Percentiles rank a stretch among this genome's conserved stretches.
Conservation (phyloP, 2,797 vertebrate genomes). For the Emydoidea blandingii region DNA sequence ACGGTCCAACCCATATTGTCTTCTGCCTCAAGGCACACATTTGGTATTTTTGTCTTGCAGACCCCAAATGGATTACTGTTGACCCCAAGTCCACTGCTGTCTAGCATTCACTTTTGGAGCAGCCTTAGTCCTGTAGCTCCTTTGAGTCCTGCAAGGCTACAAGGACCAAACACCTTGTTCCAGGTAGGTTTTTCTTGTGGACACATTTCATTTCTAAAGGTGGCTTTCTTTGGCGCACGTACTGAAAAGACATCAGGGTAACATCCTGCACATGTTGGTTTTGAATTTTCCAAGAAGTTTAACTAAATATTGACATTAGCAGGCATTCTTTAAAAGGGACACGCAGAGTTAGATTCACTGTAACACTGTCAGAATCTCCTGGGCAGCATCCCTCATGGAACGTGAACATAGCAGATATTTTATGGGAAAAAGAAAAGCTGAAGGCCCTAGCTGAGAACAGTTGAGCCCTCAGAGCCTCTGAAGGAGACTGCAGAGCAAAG, state of each 20-base stretch:
- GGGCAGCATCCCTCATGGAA: not conserved
- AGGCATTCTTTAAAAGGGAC: not conserved
- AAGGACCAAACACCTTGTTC: constrained; percentile 92
- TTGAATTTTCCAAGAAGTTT: constrained; percentile 1
- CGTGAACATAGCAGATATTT: accelerated
- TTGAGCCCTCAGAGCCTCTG: not conserved
- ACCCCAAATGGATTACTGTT: constrained; percentile 94
- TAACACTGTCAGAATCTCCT: not conserved
- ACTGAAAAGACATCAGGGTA: not conserved
- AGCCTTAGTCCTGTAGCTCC: constrained; percentile 95
- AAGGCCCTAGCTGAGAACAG: not conserved
- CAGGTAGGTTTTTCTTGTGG: constrained; percentile 86
- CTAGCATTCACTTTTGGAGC: constrained; percentile 97
- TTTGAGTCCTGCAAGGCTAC: constrained; percentile 93
- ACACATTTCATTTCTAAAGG: not conserved
- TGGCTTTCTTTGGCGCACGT: not conserved
- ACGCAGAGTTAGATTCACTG: not conserved
- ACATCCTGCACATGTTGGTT: accelerated
- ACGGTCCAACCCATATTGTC: too few species aligned
- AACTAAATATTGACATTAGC: not conserved
- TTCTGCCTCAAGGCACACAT: not conserved
- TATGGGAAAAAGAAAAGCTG: not conserved
- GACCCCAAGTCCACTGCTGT: constrained; percentile 93
- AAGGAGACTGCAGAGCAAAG: not conserved
- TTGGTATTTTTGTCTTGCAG: constrained; percentile 78